phyloP scores from a whole-genome alignment of 2,888 invertebrate species.

The Volucella inanis region DNA sequence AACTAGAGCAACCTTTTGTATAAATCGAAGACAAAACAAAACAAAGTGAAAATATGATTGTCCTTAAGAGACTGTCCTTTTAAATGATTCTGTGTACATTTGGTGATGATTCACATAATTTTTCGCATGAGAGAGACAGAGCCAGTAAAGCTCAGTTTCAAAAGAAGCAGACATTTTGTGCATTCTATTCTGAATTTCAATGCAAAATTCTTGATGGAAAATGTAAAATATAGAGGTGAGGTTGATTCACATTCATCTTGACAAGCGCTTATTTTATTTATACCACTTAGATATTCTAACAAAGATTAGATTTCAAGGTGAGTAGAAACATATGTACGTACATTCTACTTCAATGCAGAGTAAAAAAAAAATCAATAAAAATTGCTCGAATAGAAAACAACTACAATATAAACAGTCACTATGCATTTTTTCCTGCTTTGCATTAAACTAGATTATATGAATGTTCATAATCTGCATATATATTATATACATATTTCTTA shows the following conservation, averaged over 20 bases:
- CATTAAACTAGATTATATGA: not conserved
- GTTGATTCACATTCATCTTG: constrained; percentile 18
- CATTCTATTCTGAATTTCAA: constrained; percentile 11
- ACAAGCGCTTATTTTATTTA: constrained; percentile 7
- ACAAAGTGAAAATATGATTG: constrained; percentile 51
- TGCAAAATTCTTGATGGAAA: constrained; percentile 31
- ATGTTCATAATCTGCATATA: not conserved
- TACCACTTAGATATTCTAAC: constrained; percentile 9
- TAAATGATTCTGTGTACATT: constrained; percentile 47
- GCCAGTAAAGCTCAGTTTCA: constrained; percentile 16
- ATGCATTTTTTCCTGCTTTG: not conserved
- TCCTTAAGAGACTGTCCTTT: constrained; percentile 59
- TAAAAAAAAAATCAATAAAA: constrained; percentile 10
- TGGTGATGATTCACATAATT: constrained; percentile 20
- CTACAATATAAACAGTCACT: not conserved
- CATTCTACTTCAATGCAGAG: not conserved
- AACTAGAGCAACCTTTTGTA: constrained; percentile 41
- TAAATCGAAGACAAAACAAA: constrained; percentile 16
- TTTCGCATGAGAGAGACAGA: constrained; percentile 20
- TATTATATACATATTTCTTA: not conserved
- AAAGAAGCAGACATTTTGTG: constrained; percentile 14
- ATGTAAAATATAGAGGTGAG: constrained; percentile 35
- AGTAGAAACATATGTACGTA: not conserved
- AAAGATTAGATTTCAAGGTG: constrained; percentile 28
- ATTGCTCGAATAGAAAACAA: not conserved